These are phyloP conservation scores for Agrochola litura DNA, from an alignment of 2,888 invertebrate species.

Conservation along the genomic window DNA sequence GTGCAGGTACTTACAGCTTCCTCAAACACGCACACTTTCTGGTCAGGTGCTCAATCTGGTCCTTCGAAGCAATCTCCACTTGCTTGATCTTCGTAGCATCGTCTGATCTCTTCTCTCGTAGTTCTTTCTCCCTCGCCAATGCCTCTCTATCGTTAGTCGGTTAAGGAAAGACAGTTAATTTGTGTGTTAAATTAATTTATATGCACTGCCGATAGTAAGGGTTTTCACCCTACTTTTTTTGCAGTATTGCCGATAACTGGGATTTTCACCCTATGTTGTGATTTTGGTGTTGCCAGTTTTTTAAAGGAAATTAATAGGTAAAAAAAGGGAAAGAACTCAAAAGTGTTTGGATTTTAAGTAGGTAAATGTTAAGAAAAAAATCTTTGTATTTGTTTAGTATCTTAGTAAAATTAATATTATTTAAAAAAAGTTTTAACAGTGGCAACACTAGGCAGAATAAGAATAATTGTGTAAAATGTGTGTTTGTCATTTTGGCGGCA, in stretches of 20 bases:
- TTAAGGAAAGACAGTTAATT: conserved; percentile 66
- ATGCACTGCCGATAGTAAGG: conserved; percentile 51
- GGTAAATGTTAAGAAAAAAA: conserved; percentile 19
- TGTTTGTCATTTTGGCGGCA: conserved; percentile 14
- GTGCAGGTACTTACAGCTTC: conserved; percentile 90
- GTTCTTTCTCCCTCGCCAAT: conserved; percentile 84
- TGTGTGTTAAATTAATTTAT: conserved; percentile 46
- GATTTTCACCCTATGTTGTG: conserved; percentile 6
- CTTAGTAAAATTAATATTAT: conserved; percentile 26
- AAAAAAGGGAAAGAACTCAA: conserved; percentile 21
- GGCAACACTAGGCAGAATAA: conserved; percentile 5
- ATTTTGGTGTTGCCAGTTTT: conserved; percentile 44
- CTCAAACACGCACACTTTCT: conserved; percentile 91
- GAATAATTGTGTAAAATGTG: background rate
- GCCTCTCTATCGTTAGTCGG: conserved; percentile 86
- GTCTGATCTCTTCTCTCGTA: conserved; percentile 84
- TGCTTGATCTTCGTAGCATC: conserved; percentile 83
- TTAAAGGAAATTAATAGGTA: conserved; percentile 51
- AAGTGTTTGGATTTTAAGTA: conserved; percentile 6
- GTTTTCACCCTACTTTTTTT: conserved; percentile 1
- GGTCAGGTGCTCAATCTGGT: conserved; percentile 91
- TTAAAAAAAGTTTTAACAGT: background rate
- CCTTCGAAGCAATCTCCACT: conserved; percentile 87
- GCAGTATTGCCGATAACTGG: conserved; percentile 10
- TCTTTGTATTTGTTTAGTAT: conserved; percentile 21